Percentiles rank a stretch among this genome's conserved stretches.
Evolutionary conservation across 2,113 vertebrate genomes (phyloP).

Genomic region (Apistogramma diplotaenia): DNA sequence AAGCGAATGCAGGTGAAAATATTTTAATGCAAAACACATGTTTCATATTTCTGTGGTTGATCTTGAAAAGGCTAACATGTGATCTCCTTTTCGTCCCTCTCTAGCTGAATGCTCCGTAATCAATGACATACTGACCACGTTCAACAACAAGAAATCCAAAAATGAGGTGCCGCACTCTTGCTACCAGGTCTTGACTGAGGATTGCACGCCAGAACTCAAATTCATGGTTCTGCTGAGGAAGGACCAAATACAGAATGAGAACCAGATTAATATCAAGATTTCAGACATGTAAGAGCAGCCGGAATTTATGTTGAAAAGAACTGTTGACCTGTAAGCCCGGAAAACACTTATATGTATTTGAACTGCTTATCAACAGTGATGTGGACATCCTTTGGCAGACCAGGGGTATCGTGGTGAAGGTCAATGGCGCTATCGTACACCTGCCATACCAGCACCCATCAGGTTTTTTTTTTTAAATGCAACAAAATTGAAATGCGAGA

Average conservation of each 20-base stretch:
- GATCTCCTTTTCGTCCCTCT: neutral
- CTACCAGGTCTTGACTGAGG: slow-evolving; percentile 80
- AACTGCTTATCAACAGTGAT: slow-evolving; percentile 49
- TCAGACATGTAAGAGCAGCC: slow-evolving; percentile 75
- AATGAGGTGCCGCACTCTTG: slow-evolving; percentile 78
- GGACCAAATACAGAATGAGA: slow-evolving; percentile 56
- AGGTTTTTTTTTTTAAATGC: slow-evolving; percentile 30
- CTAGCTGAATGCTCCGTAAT: slow-evolving; percentile 63
- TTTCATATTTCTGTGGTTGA: neutral
- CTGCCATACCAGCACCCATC: slow-evolving; percentile 59
- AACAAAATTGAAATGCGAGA: slow-evolving; percentile 25
- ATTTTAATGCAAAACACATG: neutral
- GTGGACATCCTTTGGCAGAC: slow-evolving; percentile 47
- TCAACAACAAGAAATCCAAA: slow-evolving; percentile 72
- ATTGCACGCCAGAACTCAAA: slow-evolving; percentile 80
- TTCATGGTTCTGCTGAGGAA: slow-evolving; percentile 81
- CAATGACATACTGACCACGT: slow-evolving; percentile 72
- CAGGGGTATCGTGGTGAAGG: slow-evolving; percentile 22
- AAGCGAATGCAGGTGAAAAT: slow-evolving; percentile 58
- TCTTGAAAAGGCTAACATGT: neutral
- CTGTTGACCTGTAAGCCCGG: neutral
- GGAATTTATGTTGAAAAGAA: neutral
- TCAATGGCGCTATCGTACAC: slow-evolving; percentile 49
- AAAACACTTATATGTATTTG: neutral
- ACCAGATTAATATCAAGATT: slow-evolving; percentile 71